Base-by-base conservation (phyloP, 2,113 vertebrate genomes). In the Oncorhynchus masou region DNA sequence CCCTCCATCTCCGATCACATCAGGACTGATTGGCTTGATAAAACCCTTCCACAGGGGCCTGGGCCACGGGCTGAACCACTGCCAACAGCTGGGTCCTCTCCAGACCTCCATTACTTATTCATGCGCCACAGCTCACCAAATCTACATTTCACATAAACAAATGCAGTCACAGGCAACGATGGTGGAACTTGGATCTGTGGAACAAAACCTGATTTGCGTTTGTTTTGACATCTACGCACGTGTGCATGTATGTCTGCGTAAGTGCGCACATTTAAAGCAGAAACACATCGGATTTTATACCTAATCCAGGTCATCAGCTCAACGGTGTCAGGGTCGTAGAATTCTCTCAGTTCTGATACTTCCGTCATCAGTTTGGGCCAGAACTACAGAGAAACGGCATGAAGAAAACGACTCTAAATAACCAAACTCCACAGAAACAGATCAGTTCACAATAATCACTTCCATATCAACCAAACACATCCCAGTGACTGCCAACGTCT, bases 221-320 rank as follows among this genome's bases (percentile, higher is more conserved):
- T 62, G 75, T 82, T 60, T 83, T 83, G 77, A 85, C 19, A 12
- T 59, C 49, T 62, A 57, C 39, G 29, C 64, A 16, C 11, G 51
- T 68, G 29, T 25, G 54, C 49, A 9, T 73, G 39, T 57, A 15
- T 69, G 39, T 57, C 45, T 72, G 74, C 15, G 51, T 69, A 34
- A 49, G 66, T 66, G 27, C 77, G 85, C 81, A 81, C 88, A 84
- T 77, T 91, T 91, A 7, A 22, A 62, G 6, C 59, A 62, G 59
- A 22, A 19, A 19, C 1, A 19, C 12, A 3, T 4, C 4, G 16
- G 51, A 1, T 54, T 62, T 95, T 95, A 99, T 95, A 99, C 97
- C 96, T 98, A 90, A 99, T 99, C 97, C 97, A 99, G 90, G 95
- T 94, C 97, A 98, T 99, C 89, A 99, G 95, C 92, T 98, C 97